phyloP scores from a whole-genome alignment of 2,888 invertebrate genomes.

The Fabriciana adippe region DNA sequence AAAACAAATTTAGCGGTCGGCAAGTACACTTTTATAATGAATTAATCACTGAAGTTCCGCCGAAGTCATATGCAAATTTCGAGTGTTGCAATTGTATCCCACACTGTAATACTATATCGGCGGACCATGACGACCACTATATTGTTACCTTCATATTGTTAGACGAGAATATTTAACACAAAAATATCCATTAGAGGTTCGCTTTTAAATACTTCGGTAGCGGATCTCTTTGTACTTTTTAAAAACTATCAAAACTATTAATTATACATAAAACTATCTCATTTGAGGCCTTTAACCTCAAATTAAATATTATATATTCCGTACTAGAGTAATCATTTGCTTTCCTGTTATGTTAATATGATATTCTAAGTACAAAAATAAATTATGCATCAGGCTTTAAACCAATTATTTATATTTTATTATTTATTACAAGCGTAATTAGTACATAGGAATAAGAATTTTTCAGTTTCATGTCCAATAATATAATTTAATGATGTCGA shows the following conservation, averaged over 20 bases:
- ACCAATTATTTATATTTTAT: slow-evolving; percentile 2
- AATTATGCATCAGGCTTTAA: background rate
- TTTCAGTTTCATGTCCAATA: no score
- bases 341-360: slow-evolving; percentile 12
- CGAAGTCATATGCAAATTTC: slow-evolving; percentile 76
- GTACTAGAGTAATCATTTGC: slow-evolving; percentile 1
- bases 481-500: background rate
- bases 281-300: slow-evolving; percentile 22
- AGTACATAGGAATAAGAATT: no score
- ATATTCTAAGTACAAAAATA: slow-evolving; percentile 15
- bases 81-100: slow-evolving; percentile 66
- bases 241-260: slow-evolving; percentile 43
- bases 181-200: slow-evolving; percentile 61
- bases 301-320: slow-evolving; percentile 3
- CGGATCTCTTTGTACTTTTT: slow-evolving; percentile 40
- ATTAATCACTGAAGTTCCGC: slow-evolving; percentile 60
- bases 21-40: slow-evolving; percentile 38
- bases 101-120: slow-evolving; percentile 53
- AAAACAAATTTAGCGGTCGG: slow-evolving; percentile 30
- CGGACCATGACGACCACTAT: slow-evolving; percentile 68
- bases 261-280: slow-evolving; percentile 41
- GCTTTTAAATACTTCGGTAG: slow-evolving; percentile 48
- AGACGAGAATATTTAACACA: slow-evolving; percentile 37
- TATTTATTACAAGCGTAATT: background rate
- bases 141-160: slow-evolving; percentile 48